These are phyloP conservation scores for Himalopsyche tibetana DNA, from an alignment of 2,888 invertebrate genomes.

Conservation along the genomic window DNA sequence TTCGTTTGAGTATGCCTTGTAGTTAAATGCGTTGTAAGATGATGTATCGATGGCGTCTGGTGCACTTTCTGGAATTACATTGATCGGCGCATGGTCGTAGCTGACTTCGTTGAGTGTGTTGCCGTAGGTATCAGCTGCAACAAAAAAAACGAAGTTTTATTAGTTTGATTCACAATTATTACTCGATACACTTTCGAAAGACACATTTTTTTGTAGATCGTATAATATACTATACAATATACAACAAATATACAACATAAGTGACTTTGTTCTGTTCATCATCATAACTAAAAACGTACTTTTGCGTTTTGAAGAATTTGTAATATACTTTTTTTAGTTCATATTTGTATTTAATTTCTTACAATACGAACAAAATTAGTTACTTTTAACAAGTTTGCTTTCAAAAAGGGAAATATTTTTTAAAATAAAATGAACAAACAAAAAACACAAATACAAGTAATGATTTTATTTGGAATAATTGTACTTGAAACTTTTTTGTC, in stretches of 20 bases:
- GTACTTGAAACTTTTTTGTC: too few species aligned
- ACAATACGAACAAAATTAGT: too few species aligned
- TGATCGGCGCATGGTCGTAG: constrained; percentile 73
- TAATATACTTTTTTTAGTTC: too few species aligned
- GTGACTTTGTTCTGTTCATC: neutral
- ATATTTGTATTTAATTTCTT: too few species aligned
- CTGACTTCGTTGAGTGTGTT: constrained; percentile 72
- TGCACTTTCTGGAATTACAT: constrained; percentile 77
- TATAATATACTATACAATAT: too few species aligned
- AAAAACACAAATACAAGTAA: too few species aligned
- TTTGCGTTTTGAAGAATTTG: too few species aligned
- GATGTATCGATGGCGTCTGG: constrained; percentile 69
- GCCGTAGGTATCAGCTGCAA: constrained; percentile 73
- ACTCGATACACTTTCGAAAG: neutral
- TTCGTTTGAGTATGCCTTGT: constrained; percentile 67
- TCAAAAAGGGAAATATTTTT: too few species aligned
- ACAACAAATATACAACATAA: neutral
- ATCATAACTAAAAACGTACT: too few species aligned
- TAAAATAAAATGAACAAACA: too few species aligned
- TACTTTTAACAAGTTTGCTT: too few species aligned
- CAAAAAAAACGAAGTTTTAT: constrained; percentile 66
- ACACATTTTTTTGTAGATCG: neutral
- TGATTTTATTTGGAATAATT: too few species aligned
- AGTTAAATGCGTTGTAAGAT: constrained; percentile 70
- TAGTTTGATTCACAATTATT: neutral